phyloP scores from a whole-genome alignment of 2,113 vertebrate genomes.

The Cyprinus carpio region DNA sequence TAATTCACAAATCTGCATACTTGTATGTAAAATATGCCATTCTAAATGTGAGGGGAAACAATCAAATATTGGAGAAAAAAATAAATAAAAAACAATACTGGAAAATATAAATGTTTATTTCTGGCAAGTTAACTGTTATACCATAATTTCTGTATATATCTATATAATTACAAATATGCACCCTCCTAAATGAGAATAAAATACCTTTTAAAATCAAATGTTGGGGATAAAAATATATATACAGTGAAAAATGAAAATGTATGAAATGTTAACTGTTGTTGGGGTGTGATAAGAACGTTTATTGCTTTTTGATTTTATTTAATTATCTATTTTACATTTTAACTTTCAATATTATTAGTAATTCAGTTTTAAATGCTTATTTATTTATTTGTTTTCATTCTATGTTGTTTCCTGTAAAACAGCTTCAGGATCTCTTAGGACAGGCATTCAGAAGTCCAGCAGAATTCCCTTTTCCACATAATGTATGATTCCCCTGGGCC shows the following conservation, averaged over 20 bases:
- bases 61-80: too few species aligned
- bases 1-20: not conserved
- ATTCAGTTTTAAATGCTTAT: not conserved
- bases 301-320: too few species aligned
- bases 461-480: slow-evolving; percentile 23
- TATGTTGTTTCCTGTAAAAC: too few species aligned
- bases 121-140: too few species aligned
- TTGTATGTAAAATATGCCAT: not conserved
- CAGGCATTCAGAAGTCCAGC: too few species aligned
- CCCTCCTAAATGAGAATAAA: not conserved
- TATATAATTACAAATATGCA: not conserved
- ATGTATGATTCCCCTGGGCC: slow-evolving; percentile 28
- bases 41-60: too few species aligned
- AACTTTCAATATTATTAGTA: not conserved
- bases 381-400: too few species aligned
- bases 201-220: not conserved
- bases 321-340: too few species aligned
- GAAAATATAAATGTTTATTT: too few species aligned
- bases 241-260: not conserved
- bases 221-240: not conserved
- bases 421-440: too few species aligned
- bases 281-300: not conserved
- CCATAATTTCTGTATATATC: not conserved
- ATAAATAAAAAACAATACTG: too few species aligned
- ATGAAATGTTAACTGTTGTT: not conserved